Conservation (phyloP, 2,797 vertebrate species). For the Melanotaenia trifasciata region DNA sequence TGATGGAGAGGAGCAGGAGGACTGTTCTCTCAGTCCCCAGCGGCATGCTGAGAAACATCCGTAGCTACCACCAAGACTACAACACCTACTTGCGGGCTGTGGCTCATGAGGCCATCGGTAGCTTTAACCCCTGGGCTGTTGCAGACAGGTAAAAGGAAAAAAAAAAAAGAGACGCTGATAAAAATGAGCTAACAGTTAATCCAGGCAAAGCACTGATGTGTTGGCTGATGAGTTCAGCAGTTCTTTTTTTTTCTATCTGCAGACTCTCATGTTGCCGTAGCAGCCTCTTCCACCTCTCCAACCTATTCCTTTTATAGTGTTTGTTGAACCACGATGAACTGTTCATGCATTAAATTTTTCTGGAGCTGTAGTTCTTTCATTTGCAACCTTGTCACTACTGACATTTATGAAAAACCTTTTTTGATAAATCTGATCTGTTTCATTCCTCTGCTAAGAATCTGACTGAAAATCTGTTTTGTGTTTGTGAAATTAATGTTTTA, state of each 20-base stretch:
- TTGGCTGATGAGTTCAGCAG: not conserved
- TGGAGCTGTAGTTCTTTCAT: not conserved
- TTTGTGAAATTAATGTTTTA: not conserved
- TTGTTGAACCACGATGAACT: not conserved
- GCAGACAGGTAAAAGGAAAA: constrained; percentile 86
- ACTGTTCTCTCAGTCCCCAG: constrained; percentile 81
- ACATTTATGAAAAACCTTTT: not conserved
- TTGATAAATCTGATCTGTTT: not conserved
- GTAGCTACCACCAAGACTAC: constrained; percentile 83
- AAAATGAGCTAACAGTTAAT: not conserved
- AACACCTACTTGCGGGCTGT: constrained; percentile 83
- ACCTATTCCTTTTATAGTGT: not conserved
- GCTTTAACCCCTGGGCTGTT: constrained; percentile 89
- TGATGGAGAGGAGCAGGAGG: constrained; percentile 31
- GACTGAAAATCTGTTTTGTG: not conserved
- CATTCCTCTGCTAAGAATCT: not conserved
- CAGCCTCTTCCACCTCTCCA: not conserved
- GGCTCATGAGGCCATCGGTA: constrained; percentile 85
- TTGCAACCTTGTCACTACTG: not conserved
- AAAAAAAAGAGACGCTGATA: not conserved
- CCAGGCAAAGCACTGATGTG: not conserved
- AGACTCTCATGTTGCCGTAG: not conserved
- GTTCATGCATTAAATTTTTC: not conserved
- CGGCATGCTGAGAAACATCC: constrained; percentile 81
- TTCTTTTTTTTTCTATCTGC: not conserved